A percentile compares a stretch with the other conserved stretches of the same genome.
phyloP scores from a whole-genome alignment of 2,113 vertebrate species.

The Antechinus stuartii region DNA sequence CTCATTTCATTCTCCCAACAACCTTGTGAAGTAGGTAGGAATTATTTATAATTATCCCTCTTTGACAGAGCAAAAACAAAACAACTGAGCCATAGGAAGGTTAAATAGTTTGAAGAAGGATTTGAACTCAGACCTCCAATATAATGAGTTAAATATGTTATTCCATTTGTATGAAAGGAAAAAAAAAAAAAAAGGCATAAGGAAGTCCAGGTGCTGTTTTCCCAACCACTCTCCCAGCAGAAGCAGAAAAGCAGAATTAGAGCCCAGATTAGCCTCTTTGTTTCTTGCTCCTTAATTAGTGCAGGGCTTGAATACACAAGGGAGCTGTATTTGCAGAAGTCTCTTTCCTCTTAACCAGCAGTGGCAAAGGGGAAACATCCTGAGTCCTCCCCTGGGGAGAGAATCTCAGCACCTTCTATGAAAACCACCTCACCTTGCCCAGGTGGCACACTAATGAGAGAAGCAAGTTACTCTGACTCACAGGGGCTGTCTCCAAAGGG shows the following conservation, averaged over 20 bases:
- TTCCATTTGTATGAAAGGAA: neutral
- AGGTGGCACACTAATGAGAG: neutral
- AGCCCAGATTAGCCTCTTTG: neutral
- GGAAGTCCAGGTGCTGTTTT: slow-evolving; percentile 6
- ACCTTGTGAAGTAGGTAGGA: neutral
- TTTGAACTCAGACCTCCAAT: neutral
- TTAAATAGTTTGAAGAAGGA: neutral
- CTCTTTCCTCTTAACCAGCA: slow-evolving; percentile 17
- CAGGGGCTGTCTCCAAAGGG: slow-evolving; percentile 9
- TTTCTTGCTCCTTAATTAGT: slow-evolving; percentile 25
- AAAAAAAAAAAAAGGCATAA: neutral
- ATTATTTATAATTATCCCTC: neutral
- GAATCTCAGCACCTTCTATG: slow-evolving; percentile 8
- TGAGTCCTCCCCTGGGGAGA: neutral
- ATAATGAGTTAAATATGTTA: neutral
- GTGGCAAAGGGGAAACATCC: slow-evolving; percentile 9
- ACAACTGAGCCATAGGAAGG: neutral
- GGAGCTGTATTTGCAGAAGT: neutral
- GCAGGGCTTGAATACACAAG: neutral
- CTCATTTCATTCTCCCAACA: neutral
- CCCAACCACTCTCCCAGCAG: neutral
- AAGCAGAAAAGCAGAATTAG: neutral
- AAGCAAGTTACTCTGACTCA: neutral
- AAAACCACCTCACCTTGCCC: neutral
- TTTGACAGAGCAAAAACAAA: neutral